Evolutionary conservation across 2,797 vertebrate genomes (phyloP), one percentile per base, ranked within the genome.

Genomic region (Centroberyx gerrardi): DNA sequence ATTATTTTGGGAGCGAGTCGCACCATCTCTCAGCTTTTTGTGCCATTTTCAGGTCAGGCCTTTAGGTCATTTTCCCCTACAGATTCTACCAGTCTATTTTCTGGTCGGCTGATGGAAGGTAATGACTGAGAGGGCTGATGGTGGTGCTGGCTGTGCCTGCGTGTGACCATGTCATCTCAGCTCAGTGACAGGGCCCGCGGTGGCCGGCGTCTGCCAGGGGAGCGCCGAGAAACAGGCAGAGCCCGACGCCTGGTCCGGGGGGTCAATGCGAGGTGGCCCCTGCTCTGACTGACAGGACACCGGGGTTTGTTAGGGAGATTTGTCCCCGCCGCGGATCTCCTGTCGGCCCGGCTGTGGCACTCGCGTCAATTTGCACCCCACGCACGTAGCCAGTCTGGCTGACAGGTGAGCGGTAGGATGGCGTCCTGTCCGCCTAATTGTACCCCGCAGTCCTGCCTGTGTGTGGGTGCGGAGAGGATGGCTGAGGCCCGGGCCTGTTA

Each of bases 261-360:
- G 95, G 94, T 94, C 94, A 94, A 73, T 61, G 78, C 40, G 87
- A 87, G 75, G 76, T 85, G 82, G 86, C 84, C 84, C 86, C 69
- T 40, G 65, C 58, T 0, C 87, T 93, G 91, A 94, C 79, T 94
- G 95, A 94, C 94, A 95, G 92, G 84, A 83, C 87, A 86, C 83
- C 54, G 78, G 80, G 91, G 93, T 94, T 96, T 95, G 94, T 95
- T 96, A 96, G 91, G 89, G 87, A 95, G 91, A 95, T 95, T 95
- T 94, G 88, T 91, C 88, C 88, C 89, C 49, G 80, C 87, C 53
- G 86, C 64, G 85, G 92, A 95, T 92, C 89, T 89, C 87, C 93
- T 95, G 94, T 95, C 91, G 88, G 86, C 88, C 72, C 59, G 66
- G 91, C 84, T 86, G 91, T 91, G 86, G 92, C 91, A 91, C 85